Conservation (phyloP, 2,113 vertebrate species). For the Bostrychus sinensis region DNA sequence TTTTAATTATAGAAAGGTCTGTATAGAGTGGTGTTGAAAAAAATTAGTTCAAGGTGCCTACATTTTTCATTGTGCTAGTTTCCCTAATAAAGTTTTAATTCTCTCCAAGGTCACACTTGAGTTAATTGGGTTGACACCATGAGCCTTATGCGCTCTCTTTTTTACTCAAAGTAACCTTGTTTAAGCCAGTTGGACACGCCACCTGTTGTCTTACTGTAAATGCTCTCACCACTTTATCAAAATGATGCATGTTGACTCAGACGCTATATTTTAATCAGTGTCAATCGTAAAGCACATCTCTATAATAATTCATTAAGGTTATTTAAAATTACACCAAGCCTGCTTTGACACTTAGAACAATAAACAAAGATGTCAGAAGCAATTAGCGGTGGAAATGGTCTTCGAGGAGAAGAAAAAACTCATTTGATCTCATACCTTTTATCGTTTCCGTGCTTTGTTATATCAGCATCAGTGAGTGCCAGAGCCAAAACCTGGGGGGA, state of each 20-base stretch:
- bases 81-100: background rate
- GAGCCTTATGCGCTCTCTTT: background rate
- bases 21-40: background rate
- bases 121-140: conserved; percentile 3
- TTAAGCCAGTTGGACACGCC: background rate
- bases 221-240: conserved; percentile 11
- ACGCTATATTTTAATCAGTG: conserved; percentile 29
- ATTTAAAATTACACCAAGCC: conserved; percentile 37
- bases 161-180: conserved; percentile 10
- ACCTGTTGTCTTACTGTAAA: conserved; percentile 6
- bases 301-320: conserved; percentile 14
- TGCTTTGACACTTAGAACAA: conserved; percentile 46
- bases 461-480: conserved; percentile 70
- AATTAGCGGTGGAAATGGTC: conserved; percentile 54
- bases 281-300: conserved; percentile 19
- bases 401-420: conserved; percentile 32
- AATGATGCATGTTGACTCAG: conserved; percentile 17
- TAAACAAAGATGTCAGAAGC: conserved; percentile 67
- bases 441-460: conserved; percentile 67
- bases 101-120: conserved; percentile 2
- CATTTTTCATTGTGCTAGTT: conserved; percentile 9
- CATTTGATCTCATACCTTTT: conserved; percentile 66
- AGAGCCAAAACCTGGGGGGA: conserved; percentile 46
- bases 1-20: background rate
- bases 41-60: background rate